Conservation (phyloP, 1,140 invertebrate species). For the Phocides pigmalion region DNA sequence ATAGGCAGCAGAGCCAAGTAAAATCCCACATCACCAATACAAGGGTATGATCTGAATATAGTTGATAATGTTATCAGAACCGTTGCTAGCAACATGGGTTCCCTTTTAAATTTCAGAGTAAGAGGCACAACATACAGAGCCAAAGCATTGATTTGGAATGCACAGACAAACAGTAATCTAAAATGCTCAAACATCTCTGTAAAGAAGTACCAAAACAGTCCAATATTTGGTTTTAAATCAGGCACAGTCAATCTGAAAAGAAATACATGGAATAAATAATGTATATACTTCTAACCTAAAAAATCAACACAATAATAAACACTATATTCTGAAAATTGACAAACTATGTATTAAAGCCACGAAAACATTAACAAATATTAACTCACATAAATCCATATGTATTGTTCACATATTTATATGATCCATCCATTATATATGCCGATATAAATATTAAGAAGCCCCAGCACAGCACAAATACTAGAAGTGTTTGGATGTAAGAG, state of each 20-base stretch:
- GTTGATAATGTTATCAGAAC: slow-evolving; percentile 93
- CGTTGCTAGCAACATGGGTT: slow-evolving; percentile 94
- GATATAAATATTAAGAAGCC: slow-evolving; percentile 77
- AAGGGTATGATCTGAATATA: slow-evolving; percentile 98
- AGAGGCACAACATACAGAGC: slow-evolving; percentile 95
- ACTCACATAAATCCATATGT: slow-evolving; percentile 94
- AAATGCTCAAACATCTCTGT: slow-evolving; percentile 99
- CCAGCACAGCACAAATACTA: slow-evolving; percentile 78
- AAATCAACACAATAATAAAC: too few species aligned
- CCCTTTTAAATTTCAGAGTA: slow-evolving; percentile 92
- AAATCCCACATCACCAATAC: slow-evolving; percentile 96
- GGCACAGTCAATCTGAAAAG: slow-evolving; percentile 91
- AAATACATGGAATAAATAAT: slow-evolving; percentile 15
- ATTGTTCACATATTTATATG: slow-evolving; percentile 89
- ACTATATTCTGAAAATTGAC: too few species aligned
- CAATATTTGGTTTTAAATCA: slow-evolving; percentile 98
- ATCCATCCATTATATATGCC: slow-evolving; percentile 84
- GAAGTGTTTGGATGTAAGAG: slow-evolving; percentile 77
- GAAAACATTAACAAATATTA: too few species aligned
- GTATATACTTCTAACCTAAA: too few species aligned
- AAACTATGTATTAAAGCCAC: too few species aligned
- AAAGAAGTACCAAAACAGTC: slow-evolving; percentile 99
- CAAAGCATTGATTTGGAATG: slow-evolving; percentile 98
- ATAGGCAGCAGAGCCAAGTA: slow-evolving; percentile 95
- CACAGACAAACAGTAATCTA: slow-evolving; percentile 95